Evolutionary conservation across 30 jellyfish, hydroid and myxozoan genomes (phyloP).

Genomic region (Rhopilema esculentum): DNA sequence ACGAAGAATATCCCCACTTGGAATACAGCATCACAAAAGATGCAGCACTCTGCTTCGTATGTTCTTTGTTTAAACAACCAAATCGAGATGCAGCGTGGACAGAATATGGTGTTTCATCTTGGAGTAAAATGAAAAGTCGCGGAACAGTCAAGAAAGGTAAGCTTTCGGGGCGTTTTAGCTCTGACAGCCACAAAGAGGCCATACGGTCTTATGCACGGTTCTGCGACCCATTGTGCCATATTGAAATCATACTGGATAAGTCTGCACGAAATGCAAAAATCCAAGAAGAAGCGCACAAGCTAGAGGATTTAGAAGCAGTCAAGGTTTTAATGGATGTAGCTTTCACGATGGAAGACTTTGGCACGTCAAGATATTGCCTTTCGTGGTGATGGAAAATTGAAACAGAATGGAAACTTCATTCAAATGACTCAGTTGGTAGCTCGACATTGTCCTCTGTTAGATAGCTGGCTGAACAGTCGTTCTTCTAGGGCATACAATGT

Average conservation of each 20-base stretch:
- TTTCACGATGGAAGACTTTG: constrained; percentile 13
- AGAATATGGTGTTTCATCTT: constrained; percentile 42
- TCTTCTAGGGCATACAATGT: constrained; percentile 25
- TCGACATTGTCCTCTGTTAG: constrained; percentile 50
- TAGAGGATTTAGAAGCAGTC: constrained; percentile 29
- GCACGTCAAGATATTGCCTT: constrained; percentile 48
- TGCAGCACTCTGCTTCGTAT: constrained; percentile 37
- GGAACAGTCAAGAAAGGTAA: constrained; percentile 28
- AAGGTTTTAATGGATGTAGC: constrained; percentile 32
- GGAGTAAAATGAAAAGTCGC: constrained; percentile 53
- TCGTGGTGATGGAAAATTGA: constrained; percentile 35
- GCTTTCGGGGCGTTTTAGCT: constrained; percentile 42
- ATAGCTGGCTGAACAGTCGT: constrained; percentile 32
- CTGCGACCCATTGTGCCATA: constrained; percentile 63
- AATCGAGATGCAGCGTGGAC: constrained; percentile 32
- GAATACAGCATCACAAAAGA: constrained; percentile 39
- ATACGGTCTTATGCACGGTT: constrained; percentile 15
- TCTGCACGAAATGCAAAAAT: constrained; percentile 41
- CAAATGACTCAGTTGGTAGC: constrained; percentile 46
- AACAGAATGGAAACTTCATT: constrained; percentile 10
- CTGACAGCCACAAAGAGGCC: constrained; percentile 44
- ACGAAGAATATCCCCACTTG: constrained; percentile 30
- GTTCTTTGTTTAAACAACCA: constrained; percentile 28
- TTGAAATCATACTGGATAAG: constrained; percentile 27
- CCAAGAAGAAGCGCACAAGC: constrained; percentile 21